phyloP scores from a whole-genome alignment of 1,140 invertebrate genomes.

The Drosophila nikananu region DNA sequence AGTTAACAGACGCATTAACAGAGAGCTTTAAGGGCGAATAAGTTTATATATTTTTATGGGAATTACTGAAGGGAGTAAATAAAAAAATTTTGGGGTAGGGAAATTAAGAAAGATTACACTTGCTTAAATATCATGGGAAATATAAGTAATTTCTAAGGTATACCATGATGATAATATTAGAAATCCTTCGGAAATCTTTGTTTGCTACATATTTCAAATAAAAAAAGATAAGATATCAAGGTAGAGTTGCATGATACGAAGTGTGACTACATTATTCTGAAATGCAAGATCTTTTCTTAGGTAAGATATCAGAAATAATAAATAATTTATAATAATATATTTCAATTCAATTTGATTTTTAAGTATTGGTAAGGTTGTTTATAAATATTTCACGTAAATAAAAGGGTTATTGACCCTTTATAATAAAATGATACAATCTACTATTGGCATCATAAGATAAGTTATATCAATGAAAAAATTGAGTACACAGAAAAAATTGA shows the following conservation, averaged over 20 bases:
- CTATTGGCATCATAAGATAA: neutral
- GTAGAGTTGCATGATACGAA: neutral
- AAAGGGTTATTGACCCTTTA: neutral
- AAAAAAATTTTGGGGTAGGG: neutral
- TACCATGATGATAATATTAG: no score
- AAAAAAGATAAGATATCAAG: neutral
- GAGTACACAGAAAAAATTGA: neutral
- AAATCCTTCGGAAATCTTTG: neutral
- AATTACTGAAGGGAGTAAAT: no score
- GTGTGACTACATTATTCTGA: neutral
- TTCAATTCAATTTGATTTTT: no score
- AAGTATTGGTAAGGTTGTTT: no score
- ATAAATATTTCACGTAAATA: neutral
- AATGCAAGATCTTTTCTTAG: neutral
- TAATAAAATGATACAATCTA: neutral
- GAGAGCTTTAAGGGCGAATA: neutral
- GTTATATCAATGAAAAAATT: conserved; percentile 10
- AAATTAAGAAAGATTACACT: no score
- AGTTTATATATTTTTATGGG: neutral
- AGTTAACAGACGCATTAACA: conserved; percentile 1
- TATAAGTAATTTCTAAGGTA: no score
- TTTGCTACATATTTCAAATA: no score
- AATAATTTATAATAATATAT: no score
- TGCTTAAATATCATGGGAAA: no score
- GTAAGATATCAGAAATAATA: no score